Percentiles rank a stretch among this genome's conserved stretches.
Conservation (phyloP, 2,888 invertebrate species). For the Eulithis testata region DNA sequence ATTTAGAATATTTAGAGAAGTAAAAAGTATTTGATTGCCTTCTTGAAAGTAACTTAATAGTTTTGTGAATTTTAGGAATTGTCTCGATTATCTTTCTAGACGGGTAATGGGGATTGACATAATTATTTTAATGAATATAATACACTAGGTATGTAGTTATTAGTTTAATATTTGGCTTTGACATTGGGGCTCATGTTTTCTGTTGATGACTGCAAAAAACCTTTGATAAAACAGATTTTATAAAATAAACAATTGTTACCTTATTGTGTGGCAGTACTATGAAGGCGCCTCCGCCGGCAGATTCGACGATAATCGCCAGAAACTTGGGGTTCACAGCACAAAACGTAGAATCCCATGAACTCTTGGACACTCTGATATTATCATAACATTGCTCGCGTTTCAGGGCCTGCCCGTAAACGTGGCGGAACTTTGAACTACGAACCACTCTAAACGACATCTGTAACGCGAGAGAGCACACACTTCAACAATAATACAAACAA, state of each 20-base stretch:
- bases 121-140: background rate
- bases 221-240: background rate
- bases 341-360: slow-evolving; percentile 99
- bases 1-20: slow-evolving; percentile 13
- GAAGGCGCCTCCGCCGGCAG: slow-evolving; percentile 98
- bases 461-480: slow-evolving; percentile 74
- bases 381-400: slow-evolving; percentile 99
- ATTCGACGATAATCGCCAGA: slow-evolving; percentile 98
- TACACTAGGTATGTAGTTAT: background rate
- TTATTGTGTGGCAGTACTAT: slow-evolving; percentile 97
- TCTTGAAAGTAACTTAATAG: background rate
- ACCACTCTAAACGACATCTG: slow-evolving; percentile 98
- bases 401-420: slow-evolving; percentile 95
- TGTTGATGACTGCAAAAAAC: background rate
- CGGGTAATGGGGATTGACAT: background rate
- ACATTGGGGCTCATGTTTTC: slow-evolving; percentile 17
- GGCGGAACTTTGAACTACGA: slow-evolving; percentile 98
- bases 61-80: background rate
- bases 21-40: background rate
- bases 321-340: slow-evolving; percentile 99
- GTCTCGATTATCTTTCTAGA: no score
- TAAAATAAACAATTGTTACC: slow-evolving; percentile 80
- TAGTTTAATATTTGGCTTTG: slow-evolving; percentile 1
- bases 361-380: slow-evolving; percentile 98
- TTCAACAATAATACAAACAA: slow-evolving; percentile 70